phyloP scores from a whole-genome alignment of 2,113 vertebrate species.

The Sturnus vulgaris region DNA sequence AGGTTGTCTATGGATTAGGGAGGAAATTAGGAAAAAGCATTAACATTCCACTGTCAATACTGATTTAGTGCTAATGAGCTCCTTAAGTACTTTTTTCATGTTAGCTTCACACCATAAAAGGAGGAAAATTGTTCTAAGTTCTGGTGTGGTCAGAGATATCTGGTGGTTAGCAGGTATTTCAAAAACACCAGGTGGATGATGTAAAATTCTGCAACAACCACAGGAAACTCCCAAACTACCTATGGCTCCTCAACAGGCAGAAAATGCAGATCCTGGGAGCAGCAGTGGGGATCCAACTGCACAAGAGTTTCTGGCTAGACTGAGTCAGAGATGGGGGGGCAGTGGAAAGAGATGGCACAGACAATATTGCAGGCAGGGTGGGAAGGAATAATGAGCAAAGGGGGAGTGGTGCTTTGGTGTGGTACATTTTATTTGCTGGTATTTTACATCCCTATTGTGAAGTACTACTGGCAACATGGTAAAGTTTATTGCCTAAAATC shows the following conservation, averaged over 20 bases:
- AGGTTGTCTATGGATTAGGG: background rate
- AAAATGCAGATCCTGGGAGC: background rate
- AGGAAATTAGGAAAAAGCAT: background rate
- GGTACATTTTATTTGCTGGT: background rate
- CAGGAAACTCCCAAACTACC: background rate
- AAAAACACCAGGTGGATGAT: background rate
- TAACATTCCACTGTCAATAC: background rate
- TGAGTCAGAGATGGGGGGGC: background rate
- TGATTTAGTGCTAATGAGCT: background rate
- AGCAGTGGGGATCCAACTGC: background rate
- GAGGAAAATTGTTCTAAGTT: background rate
- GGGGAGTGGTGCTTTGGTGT: background rate
- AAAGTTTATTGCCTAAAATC: background rate
- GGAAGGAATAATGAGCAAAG: background rate
- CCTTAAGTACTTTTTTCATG: background rate
- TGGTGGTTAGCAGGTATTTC: background rate
- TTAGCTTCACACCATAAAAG: background rate
- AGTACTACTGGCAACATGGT: background rate
- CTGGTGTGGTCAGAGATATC: background rate
- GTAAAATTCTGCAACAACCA: background rate
- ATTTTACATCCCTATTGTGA: background rate
- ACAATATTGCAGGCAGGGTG: background rate
- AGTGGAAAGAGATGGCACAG: background rate
- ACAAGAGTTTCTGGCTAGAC: background rate
- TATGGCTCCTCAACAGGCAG: background rate